Percentiles rank a stretch among this genome's conserved stretches.
These are phyloP conservation scores for Cepaea hortensis DNA, from an alignment of 2,888 invertebrate species.

Conservation along the genomic window DNA sequence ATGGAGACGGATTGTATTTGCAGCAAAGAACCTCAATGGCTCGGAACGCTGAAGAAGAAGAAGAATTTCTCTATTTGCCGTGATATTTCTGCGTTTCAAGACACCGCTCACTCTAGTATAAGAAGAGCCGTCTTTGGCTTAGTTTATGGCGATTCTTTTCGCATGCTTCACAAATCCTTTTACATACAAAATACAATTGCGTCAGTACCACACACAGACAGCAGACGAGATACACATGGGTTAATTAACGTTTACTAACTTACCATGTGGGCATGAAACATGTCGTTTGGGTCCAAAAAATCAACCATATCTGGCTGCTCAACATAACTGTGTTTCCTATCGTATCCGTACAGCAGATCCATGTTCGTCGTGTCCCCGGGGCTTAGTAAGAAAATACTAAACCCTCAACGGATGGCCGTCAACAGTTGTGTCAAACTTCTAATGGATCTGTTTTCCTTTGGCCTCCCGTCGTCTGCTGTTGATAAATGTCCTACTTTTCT, in stretches of 20 bases:
- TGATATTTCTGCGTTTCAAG: no score
- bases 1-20: no score
- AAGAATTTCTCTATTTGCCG: no score
- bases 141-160: no score
- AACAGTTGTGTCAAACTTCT: conserved; percentile 21
- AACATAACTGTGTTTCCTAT: conserved; percentile 69
- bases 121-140: no score
- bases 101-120: no score
- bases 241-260: background rate
- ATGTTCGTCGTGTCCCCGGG: conserved; percentile 69
- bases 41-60: no score
- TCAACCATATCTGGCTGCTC: conserved; percentile 67
- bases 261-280: conserved; percentile 63
- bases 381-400: conserved; percentile 53
- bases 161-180: no score
- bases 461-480: background rate
- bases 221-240: no score
- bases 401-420: conserved; percentile 68
- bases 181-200: no score
- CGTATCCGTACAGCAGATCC: conserved; percentile 72
- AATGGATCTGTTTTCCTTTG: background rate
- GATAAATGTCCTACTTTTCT: background rate
- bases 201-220: no score
- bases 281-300: conserved; percentile 66
- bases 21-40: no score